Conservation (phyloP, 2,888 invertebrate species). For the Drosophila dives region DNA sequence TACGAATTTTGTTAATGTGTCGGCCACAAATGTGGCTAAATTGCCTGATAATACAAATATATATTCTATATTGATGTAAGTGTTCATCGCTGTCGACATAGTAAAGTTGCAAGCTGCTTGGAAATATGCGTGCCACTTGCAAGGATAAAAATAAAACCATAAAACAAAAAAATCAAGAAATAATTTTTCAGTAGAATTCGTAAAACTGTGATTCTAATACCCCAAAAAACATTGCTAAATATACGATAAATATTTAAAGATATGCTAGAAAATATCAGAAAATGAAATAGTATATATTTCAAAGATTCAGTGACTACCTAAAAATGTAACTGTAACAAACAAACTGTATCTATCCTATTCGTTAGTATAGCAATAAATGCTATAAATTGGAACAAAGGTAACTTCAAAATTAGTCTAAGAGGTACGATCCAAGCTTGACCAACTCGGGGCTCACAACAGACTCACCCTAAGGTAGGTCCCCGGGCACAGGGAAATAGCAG, state of each 20-base stretch:
- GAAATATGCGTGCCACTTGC: not conserved
- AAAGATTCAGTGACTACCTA: not conserved
- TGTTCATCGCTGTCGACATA: not conserved
- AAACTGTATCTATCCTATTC: too few relatives aligned
- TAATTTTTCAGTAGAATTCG: not conserved
- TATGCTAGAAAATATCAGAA: not conserved
- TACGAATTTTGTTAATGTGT: slow-evolving; percentile 71
- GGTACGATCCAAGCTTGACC: too few relatives aligned
- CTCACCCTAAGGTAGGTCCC: too few relatives aligned
- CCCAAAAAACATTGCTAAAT: not conserved
- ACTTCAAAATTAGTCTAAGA: too few relatives aligned
- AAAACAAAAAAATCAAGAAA: not conserved
- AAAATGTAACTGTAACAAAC: not conserved
- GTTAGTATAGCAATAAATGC: too few relatives aligned
- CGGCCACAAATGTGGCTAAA: slow-evolving; percentile 56
- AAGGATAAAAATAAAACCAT: too few relatives aligned
- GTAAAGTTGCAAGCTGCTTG: not conserved
- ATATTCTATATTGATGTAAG: not conserved
- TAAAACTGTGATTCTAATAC: not conserved
- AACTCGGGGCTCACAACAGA: too few relatives aligned
- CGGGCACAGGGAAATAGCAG: too few relatives aligned
- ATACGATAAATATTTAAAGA: not conserved
- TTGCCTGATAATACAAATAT: slow-evolving; percentile 17
- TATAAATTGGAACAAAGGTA: too few relatives aligned
- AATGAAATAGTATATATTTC: not conserved